Percentiles rank a stretch among this genome's conserved stretches.
phyloP scores from a whole-genome alignment of 2,888 invertebrate species.

The Tubiluchus corallicola region DNA sequence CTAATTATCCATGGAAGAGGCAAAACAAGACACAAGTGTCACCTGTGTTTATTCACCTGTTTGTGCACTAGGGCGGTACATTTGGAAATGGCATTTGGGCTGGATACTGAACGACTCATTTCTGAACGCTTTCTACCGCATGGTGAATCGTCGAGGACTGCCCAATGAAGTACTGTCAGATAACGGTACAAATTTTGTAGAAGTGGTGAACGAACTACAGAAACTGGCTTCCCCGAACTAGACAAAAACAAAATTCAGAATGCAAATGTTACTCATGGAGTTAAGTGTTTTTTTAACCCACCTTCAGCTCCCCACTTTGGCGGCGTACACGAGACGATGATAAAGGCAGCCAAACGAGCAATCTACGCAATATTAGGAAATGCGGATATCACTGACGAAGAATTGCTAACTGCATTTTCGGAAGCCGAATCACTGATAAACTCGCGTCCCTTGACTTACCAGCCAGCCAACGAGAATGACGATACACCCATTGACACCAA shows the following conservation, averaged over 20 bases:
- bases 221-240: neutral
- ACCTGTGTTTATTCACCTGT: conserved; percentile 13
- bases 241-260: neutral
- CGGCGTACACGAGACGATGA: conserved; percentile 1
- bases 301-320: conserved; percentile 4
- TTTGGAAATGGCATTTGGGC: conserved; percentile 6
- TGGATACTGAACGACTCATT: neutral
- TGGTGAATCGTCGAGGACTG: neutral
- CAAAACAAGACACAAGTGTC: conserved; percentile 12
- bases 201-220: neutral
- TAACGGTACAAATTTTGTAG: neutral
- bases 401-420: neutral
- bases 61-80: conserved; percentile 13
- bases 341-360: neutral
- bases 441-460: conserved; percentile 7
- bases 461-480: neutral
- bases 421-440: neutral
- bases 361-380: neutral
- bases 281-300: neutral
- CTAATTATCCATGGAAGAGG: conserved; percentile 13
- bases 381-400: conserved; percentile 1
- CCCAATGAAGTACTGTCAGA: neutral
- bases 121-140: neutral
- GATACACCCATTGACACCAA: conserved; percentile 5
- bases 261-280: conserved; percentile 1